Evolutionary conservation across 2,113 vertebrate species (phyloP), one percentile per base, ranked within the genome.

Genomic region (Pimephales promelas): DNA sequence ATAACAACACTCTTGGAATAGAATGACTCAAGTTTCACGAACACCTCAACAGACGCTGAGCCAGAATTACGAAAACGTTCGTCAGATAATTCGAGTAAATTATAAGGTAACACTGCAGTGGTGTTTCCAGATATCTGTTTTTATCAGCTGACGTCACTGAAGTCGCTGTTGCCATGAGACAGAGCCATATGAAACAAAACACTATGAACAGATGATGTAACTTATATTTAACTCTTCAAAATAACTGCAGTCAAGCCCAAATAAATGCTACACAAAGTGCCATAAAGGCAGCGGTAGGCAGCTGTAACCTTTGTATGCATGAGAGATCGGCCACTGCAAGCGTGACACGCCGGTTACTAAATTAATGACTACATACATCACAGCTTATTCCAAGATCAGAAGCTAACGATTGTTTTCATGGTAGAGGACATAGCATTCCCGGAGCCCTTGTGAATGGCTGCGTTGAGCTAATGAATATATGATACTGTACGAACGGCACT

Each of bases 111-210:
- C 62, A 81, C 79, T 20, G 77, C 43, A 47, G 59, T 49, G 59
- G 59, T 64, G 24, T 34, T 81, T 79, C 24, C 57, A 79, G 40
- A 79, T 40, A 79, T 20, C 52, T 54, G 52, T 54, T 54, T 54
- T 54, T 22, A 54, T 24, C 66, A 36, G 72, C 74, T 57, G 64
- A 85, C 75, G 56, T 83, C 56, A 57, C 36, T 31, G n/a, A n/a
- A n/a, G n/a, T n/a, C n/a, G 31, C 82, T 43, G 78, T 87, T 79
- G 83, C 79, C 68, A 87, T 64, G 76, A 26, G 64, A 76, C 61
- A 8, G 18, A 81, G 62, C 77, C 70, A 80, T 82, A 83, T 70
- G 68, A 83, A 83, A 83, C 68, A 13, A 45, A 88, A 83, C 86
- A 85, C 83, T 79, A 66, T 57, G 75, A 70, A 81, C 43, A 22